A percentile compares a stretch with the other conserved stretches of the same genome.
These are phyloP conservation scores for Tympanuchus pallidicinctus DNA, from an alignment of 2,113 vertebrate species.

Conservation along the genomic window DNA sequence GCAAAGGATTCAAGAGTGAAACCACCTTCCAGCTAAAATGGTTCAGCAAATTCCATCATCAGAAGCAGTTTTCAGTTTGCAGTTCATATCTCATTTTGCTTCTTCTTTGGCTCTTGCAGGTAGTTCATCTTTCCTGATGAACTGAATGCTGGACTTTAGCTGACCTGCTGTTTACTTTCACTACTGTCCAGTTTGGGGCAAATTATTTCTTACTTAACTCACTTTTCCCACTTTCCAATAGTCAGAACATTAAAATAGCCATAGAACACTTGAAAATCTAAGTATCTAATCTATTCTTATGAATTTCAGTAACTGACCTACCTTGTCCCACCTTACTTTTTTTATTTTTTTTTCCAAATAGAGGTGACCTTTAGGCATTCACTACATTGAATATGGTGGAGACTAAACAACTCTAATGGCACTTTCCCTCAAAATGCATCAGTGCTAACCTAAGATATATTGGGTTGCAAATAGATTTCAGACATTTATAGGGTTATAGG, in stretches of 20 bases:
- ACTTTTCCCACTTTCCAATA: background rate
- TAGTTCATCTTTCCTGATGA: background rate
- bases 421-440: background rate
- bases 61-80: too few relatives aligned
- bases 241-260: background rate
- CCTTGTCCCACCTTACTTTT: background rate
- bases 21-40: fast-evolving
- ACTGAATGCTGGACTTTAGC: background rate
- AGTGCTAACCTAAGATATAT: background rate
- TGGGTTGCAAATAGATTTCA: background rate
- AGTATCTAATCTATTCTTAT: background rate
- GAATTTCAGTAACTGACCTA: background rate
- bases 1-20: background rate
- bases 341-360: background rate
- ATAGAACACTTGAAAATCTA: background rate
- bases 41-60: background rate
- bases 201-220: background rate
- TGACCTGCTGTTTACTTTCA: background rate
- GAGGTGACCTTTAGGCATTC: background rate
- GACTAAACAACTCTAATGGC: background rate
- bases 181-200: background rate
- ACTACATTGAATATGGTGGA: background rate
- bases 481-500: background rate
- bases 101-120: background rate
- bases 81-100: background rate